Evolutionary conservation across 2,797 vertebrate species (phyloP), one percentile per base, ranked within the genome.

Genomic region (Holocentrus rufus): DNA sequence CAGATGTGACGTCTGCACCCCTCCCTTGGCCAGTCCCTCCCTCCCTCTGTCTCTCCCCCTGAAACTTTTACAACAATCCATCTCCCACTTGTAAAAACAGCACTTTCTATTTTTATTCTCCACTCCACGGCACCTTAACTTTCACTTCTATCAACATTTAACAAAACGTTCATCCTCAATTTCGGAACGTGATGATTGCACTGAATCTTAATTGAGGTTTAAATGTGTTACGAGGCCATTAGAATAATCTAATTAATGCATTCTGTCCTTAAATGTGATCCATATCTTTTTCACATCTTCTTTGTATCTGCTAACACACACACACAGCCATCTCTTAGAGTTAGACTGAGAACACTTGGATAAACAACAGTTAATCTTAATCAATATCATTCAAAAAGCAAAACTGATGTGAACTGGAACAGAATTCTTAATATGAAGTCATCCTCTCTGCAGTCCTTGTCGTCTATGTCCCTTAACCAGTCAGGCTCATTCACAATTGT

Each of bases 1-100:
- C 94, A 95, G 94, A 92, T 94, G 93, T 18, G 34, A 90, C 88
- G 90, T 93, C 85, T 82, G 58, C 87, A 85, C 90, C 86, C 86
- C 90, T 83, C 91, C 80, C 60, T 5, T 13, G 53, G 83, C 68
- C 75, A 78, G 80, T 87, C 72, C 85, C 62, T 23, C 3, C 11
- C 55, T 36, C 79, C 59, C 85, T 63, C 44, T 69, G 79, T 50
- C 74, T 75, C 76, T 80, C 55, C 74, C 77, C 90, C 65, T 83
- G 72, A 74, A 7, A 0, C 78, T 86, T 85, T 86, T 90, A 89
- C 92, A 90, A 90, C 81, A 84, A 90, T 89, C 88, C 83, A 81
- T 84, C 87, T 81, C 83, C 79, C 76, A 86, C 86, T 87, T 86
- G 76, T 80, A 87, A 89, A 90, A 91, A 80, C 88, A 88, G 77